Conservation (phyloP, 2,888 invertebrate species). For the Pasiphila rectangulata region DNA sequence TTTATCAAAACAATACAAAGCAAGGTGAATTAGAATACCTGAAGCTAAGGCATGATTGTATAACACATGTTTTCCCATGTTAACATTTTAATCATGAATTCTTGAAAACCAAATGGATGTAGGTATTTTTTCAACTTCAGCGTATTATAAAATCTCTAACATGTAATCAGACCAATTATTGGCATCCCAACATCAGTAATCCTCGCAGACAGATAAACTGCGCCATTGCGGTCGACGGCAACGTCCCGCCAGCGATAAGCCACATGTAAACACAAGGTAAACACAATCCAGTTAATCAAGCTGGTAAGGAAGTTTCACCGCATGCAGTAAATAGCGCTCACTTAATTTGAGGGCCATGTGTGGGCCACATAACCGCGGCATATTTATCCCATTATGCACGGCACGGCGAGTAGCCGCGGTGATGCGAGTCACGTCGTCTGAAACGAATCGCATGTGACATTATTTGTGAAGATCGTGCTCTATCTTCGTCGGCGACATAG, state of each 20-base stretch:
- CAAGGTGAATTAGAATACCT: constrained; percentile 38
- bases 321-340: constrained; percentile 72
- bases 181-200: too few species aligned
- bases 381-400: constrained; percentile 81
- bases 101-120: too few species aligned
- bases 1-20: constrained; percentile 46
- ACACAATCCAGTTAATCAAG: constrained; percentile 72
- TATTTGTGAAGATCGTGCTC: constrained; percentile 82
- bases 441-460: constrained; percentile 82
- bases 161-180: neutral
- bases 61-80: constrained; percentile 16
- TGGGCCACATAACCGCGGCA: constrained; percentile 75
- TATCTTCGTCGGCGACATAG: constrained; percentile 80
- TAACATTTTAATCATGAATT: neutral
- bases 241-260: constrained; percentile 53
- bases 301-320: constrained; percentile 64
- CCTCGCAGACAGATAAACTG: neutral
- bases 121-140: neutral
- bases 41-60: constrained; percentile 21
- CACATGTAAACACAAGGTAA: constrained; percentile 48
- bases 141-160: neutral
- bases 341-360: constrained; percentile 79
- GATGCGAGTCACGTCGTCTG: constrained; percentile 79
- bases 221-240: constrained; percentile 31
- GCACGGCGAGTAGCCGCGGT: constrained; percentile 66